Conservation (phyloP, 92 coral and sea anemone species). For the Actinostola sp. region DNA sequence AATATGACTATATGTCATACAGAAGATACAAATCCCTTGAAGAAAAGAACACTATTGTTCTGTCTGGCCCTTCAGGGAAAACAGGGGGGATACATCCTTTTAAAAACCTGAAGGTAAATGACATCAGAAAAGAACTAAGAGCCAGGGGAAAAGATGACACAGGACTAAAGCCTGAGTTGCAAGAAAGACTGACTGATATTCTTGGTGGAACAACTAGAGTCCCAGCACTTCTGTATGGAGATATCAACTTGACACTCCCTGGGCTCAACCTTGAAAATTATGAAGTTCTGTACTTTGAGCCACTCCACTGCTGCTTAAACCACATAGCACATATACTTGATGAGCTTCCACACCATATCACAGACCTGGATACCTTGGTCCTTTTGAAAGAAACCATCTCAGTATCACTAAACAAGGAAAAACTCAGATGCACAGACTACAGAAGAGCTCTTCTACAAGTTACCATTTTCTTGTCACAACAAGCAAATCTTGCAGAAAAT, state of each 20-base stretch:
- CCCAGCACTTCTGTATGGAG: slow-evolving; percentile 1
- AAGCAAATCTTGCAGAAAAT: slow-evolving; percentile 18
- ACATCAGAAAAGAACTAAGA: slow-evolving; percentile 19
- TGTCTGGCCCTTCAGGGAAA: slow-evolving; percentile 8
- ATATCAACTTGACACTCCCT: background rate
- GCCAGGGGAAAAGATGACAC: background rate
- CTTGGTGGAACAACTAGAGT: slow-evolving; percentile 1
- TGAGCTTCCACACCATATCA: slow-evolving; percentile 29
- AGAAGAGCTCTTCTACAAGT: slow-evolving; percentile 34
- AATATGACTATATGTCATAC: slow-evolving; percentile 28
- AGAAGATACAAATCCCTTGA: slow-evolving; percentile 20
- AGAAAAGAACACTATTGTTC: slow-evolving; percentile 18
- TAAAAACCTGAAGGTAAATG: slow-evolving; percentile 12
- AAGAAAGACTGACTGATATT: background rate
- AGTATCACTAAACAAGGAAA: slow-evolving; percentile 33
- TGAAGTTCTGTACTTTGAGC: slow-evolving; percentile 29
- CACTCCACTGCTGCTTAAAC: slow-evolving; percentile 15
- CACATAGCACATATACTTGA: slow-evolving; percentile 3
- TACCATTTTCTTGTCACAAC: slow-evolving; percentile 14
- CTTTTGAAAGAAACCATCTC: slow-evolving; percentile 27
- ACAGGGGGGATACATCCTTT: background rate
- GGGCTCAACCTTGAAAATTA: slow-evolving; percentile 15
- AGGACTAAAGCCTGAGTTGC: slow-evolving; percentile 5
- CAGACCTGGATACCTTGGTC: slow-evolving; percentile 23
- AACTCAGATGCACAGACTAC: slow-evolving; percentile 41